A percentile compares a stretch with the other conserved stretches of the same genome.
phyloP scores from a whole-genome alignment of 2,797 vertebrate species.

The Morus bassanus region DNA sequence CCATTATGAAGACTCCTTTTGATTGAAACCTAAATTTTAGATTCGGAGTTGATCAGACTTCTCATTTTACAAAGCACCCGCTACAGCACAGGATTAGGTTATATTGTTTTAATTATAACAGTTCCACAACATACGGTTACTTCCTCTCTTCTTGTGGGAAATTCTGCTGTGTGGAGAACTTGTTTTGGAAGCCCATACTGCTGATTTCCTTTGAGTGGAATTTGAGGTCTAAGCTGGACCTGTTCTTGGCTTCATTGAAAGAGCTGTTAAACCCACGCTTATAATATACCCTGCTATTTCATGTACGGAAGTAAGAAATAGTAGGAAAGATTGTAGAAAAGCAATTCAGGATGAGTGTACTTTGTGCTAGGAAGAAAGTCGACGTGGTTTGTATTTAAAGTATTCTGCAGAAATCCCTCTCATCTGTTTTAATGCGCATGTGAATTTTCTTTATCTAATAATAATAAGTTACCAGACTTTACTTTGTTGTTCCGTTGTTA shows the following conservation, averaged over 20 bases:
- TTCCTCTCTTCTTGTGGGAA: neutral
- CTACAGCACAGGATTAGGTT: neutral
- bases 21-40: neutral
- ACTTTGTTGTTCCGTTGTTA: neutral
- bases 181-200: neutral
- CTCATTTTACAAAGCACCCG: neutral
- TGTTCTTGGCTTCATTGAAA: neutral
- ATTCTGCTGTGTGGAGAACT: neutral
- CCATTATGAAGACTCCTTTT: neutral
- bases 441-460: neutral
- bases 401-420: neutral
- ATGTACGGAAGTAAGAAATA: neutral
- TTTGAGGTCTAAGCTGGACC: neutral
- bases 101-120: neutral
- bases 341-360: neutral
- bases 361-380: neutral
- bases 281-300: neutral
- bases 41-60: neutral
- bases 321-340: neutral
- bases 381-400: neutral
- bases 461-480: neutral
- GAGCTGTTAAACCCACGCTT: neutral
- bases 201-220: neutral
- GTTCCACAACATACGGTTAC: neutral
- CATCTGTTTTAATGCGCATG: rapidly evolving